Conservation (phyloP, 2,113 vertebrate genomes). For the Ploceus nigricollis region DNA sequence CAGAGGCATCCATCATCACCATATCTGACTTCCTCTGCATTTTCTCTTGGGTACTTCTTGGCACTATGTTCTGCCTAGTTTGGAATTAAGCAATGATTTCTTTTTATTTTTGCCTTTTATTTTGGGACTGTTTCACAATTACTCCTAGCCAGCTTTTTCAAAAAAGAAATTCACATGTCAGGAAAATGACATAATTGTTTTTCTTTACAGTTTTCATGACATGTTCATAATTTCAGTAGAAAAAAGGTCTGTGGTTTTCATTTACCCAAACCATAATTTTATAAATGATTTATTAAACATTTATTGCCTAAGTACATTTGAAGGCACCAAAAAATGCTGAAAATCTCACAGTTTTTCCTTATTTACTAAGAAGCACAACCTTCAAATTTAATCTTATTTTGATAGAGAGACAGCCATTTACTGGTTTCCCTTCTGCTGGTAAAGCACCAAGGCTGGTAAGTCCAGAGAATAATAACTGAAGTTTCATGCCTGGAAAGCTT, state of each 20-base stretch:
- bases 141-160: constrained; percentile 41
- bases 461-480: background rate
- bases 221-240: background rate
- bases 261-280: background rate
- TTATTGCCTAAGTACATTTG: background rate
- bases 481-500: background rate
- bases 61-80: background rate
- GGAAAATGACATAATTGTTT: constrained; percentile 61
- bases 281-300: background rate
- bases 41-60: constrained; percentile 33
- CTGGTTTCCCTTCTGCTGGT: background rate
- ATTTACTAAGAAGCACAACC: background rate
- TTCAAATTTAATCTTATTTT: background rate
- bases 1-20: background rate
- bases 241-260: background rate
- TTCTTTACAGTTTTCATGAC: background rate
- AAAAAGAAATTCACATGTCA: constrained; percentile 32
- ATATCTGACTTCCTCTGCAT: background rate
- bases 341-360: background rate
- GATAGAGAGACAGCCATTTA: background rate
- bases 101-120: background rate
- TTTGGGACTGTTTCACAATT: constrained; percentile 20
- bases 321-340: background rate
- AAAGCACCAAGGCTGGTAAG: background rate
- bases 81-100: background rate